Evolutionary conservation across 2,113 vertebrate genomes (phyloP), one percentile per base, ranked within the genome.

Genomic region (Pionites leucogaster): DNA sequence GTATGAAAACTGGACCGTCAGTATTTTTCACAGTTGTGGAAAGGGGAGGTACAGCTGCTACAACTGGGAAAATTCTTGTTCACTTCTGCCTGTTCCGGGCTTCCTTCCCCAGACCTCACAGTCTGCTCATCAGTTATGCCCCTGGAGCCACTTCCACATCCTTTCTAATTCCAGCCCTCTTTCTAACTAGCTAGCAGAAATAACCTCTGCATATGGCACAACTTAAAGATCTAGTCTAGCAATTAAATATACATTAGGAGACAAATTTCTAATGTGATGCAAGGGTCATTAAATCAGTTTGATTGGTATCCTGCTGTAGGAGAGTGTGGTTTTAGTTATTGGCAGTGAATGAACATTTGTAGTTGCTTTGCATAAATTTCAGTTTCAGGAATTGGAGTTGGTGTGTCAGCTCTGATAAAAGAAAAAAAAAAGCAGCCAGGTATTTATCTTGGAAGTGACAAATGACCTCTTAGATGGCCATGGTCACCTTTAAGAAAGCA

Each of bases 241-340:
- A 96, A 90, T 91, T 94, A 94, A 86, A 69, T 72, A 41, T 84
- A 47, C 10, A 0, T 95, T 92, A 82, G 31, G 52, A 95, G 74
- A 59, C 6, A 6, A 31, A 50, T 68, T 88, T 78, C 64, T 68
- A 85, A 70, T 27, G 4, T 91, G 95, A 92, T 91, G 50, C 69
- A 44, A 52, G 41, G 24, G 39, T 90, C 79, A 67, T 93, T 95
- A 92, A 91, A 88, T 84, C 63, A 62, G 29, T 80, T 60, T 95
- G 95, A 94, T 88, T 93, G 78, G 76, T 74, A 62, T 93, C 95
- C 80, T 90, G 64, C 84, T 94, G 83, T 69, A 86, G 69, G 50
- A 92, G 39, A 65, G 84, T 39, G 63, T 84, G 53, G 0, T 76
- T 96, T 90, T 88, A 62, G 76, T 47, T 67, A 39, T 1, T 94